Percentiles rank a stretch among this genome's conserved stretches.
phyloP scores from a whole-genome alignment of 2,113 vertebrate species.

The Mastomys natalensis region DNA sequence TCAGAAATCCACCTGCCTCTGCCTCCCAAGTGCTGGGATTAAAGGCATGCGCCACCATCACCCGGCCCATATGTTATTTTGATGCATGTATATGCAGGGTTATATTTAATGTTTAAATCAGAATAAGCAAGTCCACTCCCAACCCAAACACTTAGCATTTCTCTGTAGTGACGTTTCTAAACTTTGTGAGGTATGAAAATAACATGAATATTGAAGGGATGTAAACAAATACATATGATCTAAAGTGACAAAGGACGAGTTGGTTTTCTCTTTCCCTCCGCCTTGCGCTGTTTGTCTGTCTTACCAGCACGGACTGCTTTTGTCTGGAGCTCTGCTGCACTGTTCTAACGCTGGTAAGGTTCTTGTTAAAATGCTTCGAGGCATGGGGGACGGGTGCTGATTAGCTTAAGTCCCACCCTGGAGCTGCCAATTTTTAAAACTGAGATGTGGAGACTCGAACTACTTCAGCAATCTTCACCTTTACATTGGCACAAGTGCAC shows the following conservation, averaged over 20 bases:
- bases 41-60: too few species aligned
- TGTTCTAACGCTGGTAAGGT: background rate
- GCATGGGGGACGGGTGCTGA: too few species aligned
- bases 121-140: background rate
- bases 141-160: background rate
- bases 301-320: background rate
- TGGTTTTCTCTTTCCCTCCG: too few species aligned
- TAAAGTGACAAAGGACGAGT: background rate
- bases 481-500: background rate
- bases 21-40: too few species aligned
- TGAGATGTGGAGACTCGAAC: background rate
- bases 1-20: too few species aligned
- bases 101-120: background rate
- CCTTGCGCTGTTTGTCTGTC: background rate
- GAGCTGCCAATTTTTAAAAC: background rate
- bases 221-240: background rate
- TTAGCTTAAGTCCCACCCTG: too few species aligned
- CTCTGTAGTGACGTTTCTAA: background rate
- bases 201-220: background rate
- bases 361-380: background rate
- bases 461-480: too few species aligned
- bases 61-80: background rate
- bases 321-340: background rate
- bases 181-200: background rate
- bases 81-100: background rate